Conservation (phyloP, 2,888 invertebrate genomes). For the Lepidocyrtoides sp. region DNA sequence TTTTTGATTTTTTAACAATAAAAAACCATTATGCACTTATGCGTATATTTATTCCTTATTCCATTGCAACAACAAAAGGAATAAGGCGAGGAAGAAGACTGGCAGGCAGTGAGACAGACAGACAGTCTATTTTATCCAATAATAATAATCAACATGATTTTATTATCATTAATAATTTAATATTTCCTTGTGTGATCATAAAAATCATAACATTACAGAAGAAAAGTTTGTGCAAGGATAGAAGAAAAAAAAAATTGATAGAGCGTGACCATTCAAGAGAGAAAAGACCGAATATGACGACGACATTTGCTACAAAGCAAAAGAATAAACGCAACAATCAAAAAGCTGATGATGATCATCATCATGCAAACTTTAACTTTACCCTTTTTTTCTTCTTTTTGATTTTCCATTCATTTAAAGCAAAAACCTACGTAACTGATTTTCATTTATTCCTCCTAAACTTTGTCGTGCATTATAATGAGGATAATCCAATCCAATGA, state of each 20-base stretch:
- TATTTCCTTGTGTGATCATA: slow-evolving; percentile 56
- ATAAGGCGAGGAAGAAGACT: not conserved
- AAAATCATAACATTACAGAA: slow-evolving; percentile 23
- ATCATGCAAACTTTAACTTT: slow-evolving; percentile 8
- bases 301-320: slow-evolving; percentile 27
- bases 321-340: not conserved
- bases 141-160: slow-evolving; percentile 40
- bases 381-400: not conserved
- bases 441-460: slow-evolving; percentile 49
- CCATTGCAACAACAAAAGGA: not conserved
- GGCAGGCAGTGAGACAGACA: slow-evolving; percentile 33
- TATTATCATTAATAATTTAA: slow-evolving; percentile 56
- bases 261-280: slow-evolving; percentile 60
- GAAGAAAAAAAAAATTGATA: slow-evolving; percentile 15
- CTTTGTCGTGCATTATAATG: slow-evolving; percentile 20
- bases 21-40: not conserved
- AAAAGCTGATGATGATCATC: slow-evolving; percentile 1
- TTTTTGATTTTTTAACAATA: not conserved
- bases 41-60: not conserved
- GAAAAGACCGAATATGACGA: slow-evolving; percentile 20
- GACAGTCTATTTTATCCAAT: slow-evolving; percentile 46
- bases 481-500: slow-evolving; percentile 39
- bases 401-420: slow-evolving; percentile 33
- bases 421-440: slow-evolving; percentile 51
- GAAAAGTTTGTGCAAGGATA: not conserved